phyloP scores from a whole-genome alignment of 2,888 invertebrate genomes.

The Mactromeris polynyma region DNA sequence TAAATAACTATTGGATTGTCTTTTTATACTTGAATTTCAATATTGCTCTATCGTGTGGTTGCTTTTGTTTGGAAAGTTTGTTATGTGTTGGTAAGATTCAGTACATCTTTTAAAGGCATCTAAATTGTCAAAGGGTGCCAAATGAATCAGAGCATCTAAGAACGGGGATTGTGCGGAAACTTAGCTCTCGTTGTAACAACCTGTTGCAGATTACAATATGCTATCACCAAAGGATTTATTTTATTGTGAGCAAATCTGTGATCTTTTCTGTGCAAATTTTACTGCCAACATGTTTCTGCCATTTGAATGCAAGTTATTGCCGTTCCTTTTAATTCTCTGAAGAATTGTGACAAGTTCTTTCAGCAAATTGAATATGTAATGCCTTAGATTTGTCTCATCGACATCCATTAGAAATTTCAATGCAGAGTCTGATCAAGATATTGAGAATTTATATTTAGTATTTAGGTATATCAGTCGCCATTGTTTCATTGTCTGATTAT shows the following conservation, averaged over 20 bases:
- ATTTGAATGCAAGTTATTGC: not conserved
- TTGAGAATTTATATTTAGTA: not conserved
- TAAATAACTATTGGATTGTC: no score
- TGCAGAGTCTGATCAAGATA: not conserved
- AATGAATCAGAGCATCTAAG: no score
- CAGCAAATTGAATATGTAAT: not conserved
- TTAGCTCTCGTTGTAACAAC: no score
- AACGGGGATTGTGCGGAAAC: no score
- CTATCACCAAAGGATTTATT: not conserved
- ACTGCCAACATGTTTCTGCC: no score
- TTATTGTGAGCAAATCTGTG: not conserved
- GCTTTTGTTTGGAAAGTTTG: no score
- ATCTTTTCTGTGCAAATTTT: not conserved
- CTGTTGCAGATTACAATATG: not conserved
- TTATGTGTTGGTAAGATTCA: no score
- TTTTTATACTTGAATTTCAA: no score
- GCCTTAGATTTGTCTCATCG: not conserved
- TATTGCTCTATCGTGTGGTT: no score
- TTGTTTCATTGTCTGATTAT: constrained; percentile 5
- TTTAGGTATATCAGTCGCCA: not conserved
- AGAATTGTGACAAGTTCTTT: not conserved
- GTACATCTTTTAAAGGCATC: no score
- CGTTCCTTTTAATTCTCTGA: not conserved
- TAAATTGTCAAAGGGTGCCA: no score
- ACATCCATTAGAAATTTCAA: not conserved